A percentile compares a stretch with the other conserved stretches of the same genome.
Conservation (phyloP, 2,888 invertebrate species). For the Drosophila sordidula region DNA sequence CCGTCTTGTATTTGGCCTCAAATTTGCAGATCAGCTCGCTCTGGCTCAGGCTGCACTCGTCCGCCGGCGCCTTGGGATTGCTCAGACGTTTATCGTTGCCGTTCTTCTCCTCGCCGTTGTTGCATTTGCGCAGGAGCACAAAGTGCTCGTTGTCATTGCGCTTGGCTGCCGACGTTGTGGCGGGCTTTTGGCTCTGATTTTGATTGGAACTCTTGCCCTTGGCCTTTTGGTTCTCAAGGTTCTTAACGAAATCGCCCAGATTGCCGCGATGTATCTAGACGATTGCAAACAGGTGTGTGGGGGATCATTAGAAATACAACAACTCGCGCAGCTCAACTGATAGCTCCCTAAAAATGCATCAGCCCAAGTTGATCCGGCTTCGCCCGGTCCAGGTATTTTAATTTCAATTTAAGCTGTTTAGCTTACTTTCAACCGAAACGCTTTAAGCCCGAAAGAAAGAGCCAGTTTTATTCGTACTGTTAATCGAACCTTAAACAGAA, state of each 20-base stretch:
- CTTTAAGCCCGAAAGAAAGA: too few species aligned
- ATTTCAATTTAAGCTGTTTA: too few species aligned
- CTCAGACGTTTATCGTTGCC: slow-evolving; percentile 47
- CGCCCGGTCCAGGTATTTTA: too few species aligned
- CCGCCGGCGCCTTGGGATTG: slow-evolving; percentile 84
- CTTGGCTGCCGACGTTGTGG: slow-evolving; percentile 42
- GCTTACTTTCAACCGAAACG: too few species aligned
- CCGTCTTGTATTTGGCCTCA: slow-evolving; percentile 86
- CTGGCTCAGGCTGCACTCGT: slow-evolving; percentile 45
- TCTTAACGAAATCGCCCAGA: slow-evolving; percentile 83
- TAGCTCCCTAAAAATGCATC: too few species aligned
- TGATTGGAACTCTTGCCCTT: slow-evolving; percentile 47
- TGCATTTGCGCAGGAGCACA: slow-evolving; percentile 63
- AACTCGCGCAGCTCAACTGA: too few species aligned
- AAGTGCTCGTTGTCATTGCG: slow-evolving; percentile 73
- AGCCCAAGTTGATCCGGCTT: too few species aligned
- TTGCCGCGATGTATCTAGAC: slow-evolving; percentile 84
- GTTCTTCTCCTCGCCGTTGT: slow-evolving; percentile 70
- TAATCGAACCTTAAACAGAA: too few species aligned
- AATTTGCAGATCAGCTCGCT: slow-evolving; percentile 87
- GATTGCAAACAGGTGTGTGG: not conserved
- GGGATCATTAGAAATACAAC: too few species aligned
- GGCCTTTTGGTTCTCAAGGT: slow-evolving; percentile 83
- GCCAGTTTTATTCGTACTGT: too few species aligned
- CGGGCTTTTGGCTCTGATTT: slow-evolving; percentile 20